These are phyloP conservation scores for Leptodactylus fuscus DNA, from an alignment of 2,113 vertebrate species.

Conservation along the genomic window DNA sequence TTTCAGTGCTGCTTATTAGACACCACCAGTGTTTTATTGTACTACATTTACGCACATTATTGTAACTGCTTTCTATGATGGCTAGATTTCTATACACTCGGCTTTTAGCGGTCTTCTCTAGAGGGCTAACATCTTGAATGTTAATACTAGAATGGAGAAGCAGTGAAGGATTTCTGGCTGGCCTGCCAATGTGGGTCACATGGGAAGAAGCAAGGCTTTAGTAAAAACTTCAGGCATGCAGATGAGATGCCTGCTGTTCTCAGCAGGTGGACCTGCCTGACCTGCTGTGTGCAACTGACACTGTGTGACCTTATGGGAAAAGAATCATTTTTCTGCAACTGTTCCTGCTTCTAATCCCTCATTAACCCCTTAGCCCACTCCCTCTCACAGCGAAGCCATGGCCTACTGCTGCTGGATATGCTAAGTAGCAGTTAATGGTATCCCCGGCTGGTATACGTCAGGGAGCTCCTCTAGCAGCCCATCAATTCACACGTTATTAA, in stretches of 20 bases:
- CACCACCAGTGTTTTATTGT: neutral
- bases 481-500: neutral
- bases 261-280: constrained; percentile 56
- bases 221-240: constrained; percentile 54
- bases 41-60: neutral
- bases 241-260: constrained; percentile 57
- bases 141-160: constrained; percentile 46
- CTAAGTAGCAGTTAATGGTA: constrained; percentile 12
- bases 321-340: constrained; percentile 43
- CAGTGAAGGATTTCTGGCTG: constrained; percentile 46
- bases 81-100: neutral
- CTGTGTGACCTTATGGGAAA: constrained; percentile 55
- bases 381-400: neutral
- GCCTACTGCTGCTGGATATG: neutral
- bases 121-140: constrained; percentile 53
- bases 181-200: constrained; percentile 43
- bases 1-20: no score
- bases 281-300: constrained; percentile 53
- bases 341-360: constrained; percentile 41
- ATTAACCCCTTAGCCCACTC: constrained; percentile 43
- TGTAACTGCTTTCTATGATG: neutral
- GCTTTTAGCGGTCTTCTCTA: neutral
- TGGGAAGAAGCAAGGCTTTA: constrained; percentile 53
- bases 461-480: neutral
- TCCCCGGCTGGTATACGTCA: neutral